These are phyloP conservation scores for Macrobrachium rosenbergii DNA, from an alignment of 1,140 invertebrate genomes.

Conservation along the genomic window DNA sequence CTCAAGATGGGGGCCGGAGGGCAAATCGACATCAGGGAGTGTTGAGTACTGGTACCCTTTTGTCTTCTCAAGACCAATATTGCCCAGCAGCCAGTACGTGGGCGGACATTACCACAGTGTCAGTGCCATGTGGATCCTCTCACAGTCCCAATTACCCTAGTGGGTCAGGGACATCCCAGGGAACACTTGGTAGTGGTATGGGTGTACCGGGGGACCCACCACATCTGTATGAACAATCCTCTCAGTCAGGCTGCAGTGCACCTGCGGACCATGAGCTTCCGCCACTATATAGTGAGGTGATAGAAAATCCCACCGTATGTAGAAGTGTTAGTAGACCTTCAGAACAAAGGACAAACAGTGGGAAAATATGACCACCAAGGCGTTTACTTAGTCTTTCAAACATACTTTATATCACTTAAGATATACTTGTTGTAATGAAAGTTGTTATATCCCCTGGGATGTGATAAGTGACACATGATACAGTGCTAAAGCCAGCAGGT, in stretches of 20 bases:
- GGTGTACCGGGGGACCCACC: constrained; percentile 29
- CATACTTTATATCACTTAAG: constrained; percentile 65
- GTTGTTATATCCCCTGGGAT: constrained; percentile 63
- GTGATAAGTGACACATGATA: constrained; percentile 60
- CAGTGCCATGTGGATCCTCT: constrained; percentile 54
- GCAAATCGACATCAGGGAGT: constrained; percentile 28
- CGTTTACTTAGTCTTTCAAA: constrained; percentile 65
- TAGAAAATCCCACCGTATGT: constrained; percentile 59
- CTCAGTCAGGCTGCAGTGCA: constrained; percentile 53
- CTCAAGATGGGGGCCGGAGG: constrained; percentile 42
- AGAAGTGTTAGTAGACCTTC: constrained; percentile 62
- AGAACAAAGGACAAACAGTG: constrained; percentile 64
- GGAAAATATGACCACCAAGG: constrained; percentile 64
- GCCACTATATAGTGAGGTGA: constrained; percentile 60
- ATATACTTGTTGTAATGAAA: constrained; percentile 64
- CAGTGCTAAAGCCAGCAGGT: constrained; percentile 62
- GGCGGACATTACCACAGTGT: constrained; percentile 47
- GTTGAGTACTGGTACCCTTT: constrained; percentile 40
- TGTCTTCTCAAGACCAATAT: constrained; percentile 48
- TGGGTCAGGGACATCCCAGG: constrained; percentile 42
- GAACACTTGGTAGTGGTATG: constrained; percentile 33
- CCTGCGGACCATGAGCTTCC: constrained; percentile 53
- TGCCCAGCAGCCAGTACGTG: constrained; percentile 34
- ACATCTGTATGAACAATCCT: constrained; percentile 48
- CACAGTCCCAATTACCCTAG: constrained; percentile 32